A percentile compares a stretch with the other conserved stretches of the same genome.
Evolutionary conservation across 2,797 vertebrate species (phyloP).

Genomic region (Hyperoplus lanceolatus): DNA sequence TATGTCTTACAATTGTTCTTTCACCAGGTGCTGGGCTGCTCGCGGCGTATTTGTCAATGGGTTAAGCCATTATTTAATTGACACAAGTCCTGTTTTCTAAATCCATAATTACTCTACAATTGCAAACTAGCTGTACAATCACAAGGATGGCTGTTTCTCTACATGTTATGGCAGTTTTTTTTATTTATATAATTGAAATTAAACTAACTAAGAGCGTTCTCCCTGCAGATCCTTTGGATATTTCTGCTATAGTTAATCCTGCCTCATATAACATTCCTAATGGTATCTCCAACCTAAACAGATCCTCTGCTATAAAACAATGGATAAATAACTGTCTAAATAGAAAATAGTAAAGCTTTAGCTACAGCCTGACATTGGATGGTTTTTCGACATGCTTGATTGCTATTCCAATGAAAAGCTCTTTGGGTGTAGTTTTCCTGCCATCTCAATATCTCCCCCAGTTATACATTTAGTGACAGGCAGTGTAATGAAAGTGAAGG

Average conservation of each 20-base stretch:
- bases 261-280: slow-evolving; percentile 33
- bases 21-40: slow-evolving; percentile 69
- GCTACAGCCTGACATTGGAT: slow-evolving; percentile 52
- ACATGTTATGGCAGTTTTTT: slow-evolving; percentile 51
- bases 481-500: slow-evolving; percentile 21
- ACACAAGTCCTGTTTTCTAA: slow-evolving; percentile 76
- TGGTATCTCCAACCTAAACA: slow-evolving; percentile 45
- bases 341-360: slow-evolving; percentile 51
- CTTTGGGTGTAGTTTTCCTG: slow-evolving; percentile 50
- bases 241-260: slow-evolving; percentile 22
- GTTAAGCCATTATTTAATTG: slow-evolving; percentile 74
- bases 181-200: slow-evolving; percentile 49
- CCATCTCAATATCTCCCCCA: slow-evolving; percentile 41
- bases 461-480: slow-evolving; percentile 45
- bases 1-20: slow-evolving; percentile 68
- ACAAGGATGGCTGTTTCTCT: slow-evolving; percentile 64
- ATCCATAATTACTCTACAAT: slow-evolving; percentile 77
- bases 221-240: slow-evolving; percentile 10
- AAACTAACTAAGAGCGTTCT: slow-evolving; percentile 41
- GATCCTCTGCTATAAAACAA: slow-evolving; percentile 43
- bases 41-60: slow-evolving; percentile 68
- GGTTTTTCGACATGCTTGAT: slow-evolving; percentile 57
- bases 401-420: slow-evolving; percentile 62
- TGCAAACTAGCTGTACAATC: slow-evolving; percentile 79
- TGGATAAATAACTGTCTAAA: slow-evolving; percentile 29